Base-by-base conservation (phyloP, 2,888 invertebrate species). In the Diloba caeruleocephala region DNA sequence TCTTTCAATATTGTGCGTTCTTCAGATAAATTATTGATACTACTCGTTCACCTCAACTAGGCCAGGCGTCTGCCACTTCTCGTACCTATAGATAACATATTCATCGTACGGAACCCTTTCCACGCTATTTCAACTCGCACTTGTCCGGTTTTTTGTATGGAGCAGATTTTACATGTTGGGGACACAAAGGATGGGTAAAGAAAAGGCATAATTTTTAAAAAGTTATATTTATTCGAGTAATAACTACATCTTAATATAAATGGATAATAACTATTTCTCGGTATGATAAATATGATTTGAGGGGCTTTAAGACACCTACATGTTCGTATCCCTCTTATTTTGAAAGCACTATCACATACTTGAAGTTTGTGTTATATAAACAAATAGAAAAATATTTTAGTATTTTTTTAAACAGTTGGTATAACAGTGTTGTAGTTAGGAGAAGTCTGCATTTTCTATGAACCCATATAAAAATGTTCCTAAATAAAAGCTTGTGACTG, bases 181-280 rank as follows among this genome's bases (percentile, higher is more conserved):
- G 21, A 12, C 3, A 15, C 13, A 58, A 45, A 67, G 12, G n/a
- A 8, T 1, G 7, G 28, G n/a, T 68, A 76, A 82, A 80, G 76
- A 74, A 76, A 75, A n/a, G n/a, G n/a, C 77, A 77, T 78, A 66
- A 60, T 59, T 78, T 89, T 88, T 89, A 88, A 93, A 93, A 93
- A 92, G 90, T 93, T 92, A 93, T 90, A 93, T 94, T 94, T 94
- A 93, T 94, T 93, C 92, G 93, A 94, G 93, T 94, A 94, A 93
- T 93, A 94, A 92, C 93, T 94, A 94, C 93, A 93, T 85, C 93
- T 93, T 93, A 93, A 88, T 88, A 90, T 88, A 90, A 90, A 90
- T 90, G 88, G 88, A 92, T 90, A 90, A 89, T 90, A 90, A 88
- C 89, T 92, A 92, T 90, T 85, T 83, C 88, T 90, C 88, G 89